A percentile compares a stretch with the other conserved stretches of the same genome.
These are phyloP conservation scores for Muscicapa comitata DNA, from an alignment of 2,797 vertebrate species.

Conservation along the genomic window DNA sequence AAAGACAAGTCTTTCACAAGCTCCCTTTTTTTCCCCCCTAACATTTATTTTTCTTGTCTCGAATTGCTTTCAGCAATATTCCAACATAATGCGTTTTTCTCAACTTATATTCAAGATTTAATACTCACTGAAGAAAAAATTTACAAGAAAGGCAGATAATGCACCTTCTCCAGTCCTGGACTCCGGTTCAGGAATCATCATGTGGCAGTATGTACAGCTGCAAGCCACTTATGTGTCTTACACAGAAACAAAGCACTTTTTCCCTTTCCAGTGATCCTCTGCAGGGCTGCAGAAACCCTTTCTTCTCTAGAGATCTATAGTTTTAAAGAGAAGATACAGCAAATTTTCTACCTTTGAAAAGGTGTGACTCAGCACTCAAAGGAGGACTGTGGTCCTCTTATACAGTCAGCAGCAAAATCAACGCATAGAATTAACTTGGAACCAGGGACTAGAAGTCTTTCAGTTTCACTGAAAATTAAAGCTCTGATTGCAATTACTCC, in stretches of 20 bases:
- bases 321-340: neutral
- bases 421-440: neutral
- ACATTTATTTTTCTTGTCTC: conserved; percentile 50
- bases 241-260: neutral
- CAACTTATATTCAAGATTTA: conserved; percentile 42
- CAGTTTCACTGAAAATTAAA: neutral
- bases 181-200: neutral
- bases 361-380: neutral
- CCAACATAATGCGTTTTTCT: neutral
- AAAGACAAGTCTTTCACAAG: conserved; percentile 7
- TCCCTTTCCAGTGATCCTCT: neutral
- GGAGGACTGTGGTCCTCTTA: neutral
- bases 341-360: conserved; percentile 4
- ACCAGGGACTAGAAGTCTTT: neutral
- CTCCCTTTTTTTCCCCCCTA: conserved; percentile 15
- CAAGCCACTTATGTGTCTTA: neutral
- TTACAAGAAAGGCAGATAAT: conserved; percentile 13
- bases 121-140: neutral
- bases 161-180: neutral
- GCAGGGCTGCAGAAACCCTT: neutral
- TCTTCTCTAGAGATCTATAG: neutral
- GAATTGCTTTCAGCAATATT: conserved; percentile 56
- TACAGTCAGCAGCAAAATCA: neutral
- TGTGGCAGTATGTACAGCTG: neutral
- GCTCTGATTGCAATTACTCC: neutral